A percentile compares a stretch with the other conserved stretches of the same genome.
Evolutionary conservation across 2,113 vertebrate genomes (phyloP).

Genomic region (Sisor rabdophorus): DNA sequence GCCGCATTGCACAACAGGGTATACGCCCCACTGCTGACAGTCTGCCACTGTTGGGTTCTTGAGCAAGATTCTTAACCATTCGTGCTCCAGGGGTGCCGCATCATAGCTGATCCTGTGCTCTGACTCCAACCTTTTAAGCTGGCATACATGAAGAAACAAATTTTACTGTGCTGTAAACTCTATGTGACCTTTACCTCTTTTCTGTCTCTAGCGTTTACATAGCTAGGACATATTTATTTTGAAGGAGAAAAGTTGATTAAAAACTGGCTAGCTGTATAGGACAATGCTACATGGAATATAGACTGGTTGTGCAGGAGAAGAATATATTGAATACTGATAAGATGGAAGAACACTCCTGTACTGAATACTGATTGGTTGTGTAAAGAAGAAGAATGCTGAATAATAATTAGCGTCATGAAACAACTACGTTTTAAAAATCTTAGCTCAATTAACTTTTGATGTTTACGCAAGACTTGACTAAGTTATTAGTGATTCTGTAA

Average conservation of each 20-base stretch:
- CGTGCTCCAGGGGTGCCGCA: too few relatives aligned
- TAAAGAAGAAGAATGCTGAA: conserved; percentile 11
- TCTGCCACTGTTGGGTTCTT: too few relatives aligned
- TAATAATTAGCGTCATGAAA: conserved; percentile 15
- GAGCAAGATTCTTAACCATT: too few relatives aligned
- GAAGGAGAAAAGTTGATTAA: background rate
- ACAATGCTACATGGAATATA: conserved; percentile 15
- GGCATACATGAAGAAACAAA: too few relatives aligned
- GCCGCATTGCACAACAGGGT: too few relatives aligned
- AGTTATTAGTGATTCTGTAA: background rate
- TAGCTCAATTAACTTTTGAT: background rate
- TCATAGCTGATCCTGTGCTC: too few relatives aligned
- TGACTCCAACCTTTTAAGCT: too few relatives aligned
- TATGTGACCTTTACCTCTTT: too few relatives aligned
- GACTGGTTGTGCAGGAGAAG: conserved; percentile 26
- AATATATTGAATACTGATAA: conserved; percentile 29
- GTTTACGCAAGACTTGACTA: background rate
- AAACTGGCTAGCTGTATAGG: background rate
- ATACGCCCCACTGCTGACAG: too few relatives aligned
- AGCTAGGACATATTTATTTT: background rate
- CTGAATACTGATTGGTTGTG: conserved; percentile 25
- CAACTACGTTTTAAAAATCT: background rate
- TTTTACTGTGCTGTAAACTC: too few relatives aligned
- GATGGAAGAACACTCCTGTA: conserved; percentile 12
- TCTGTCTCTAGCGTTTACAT: background rate